A percentile compares a stretch with the other conserved stretches of the same genome.
Conservation (phyloP, 2,888 invertebrate genomes). For the Ochlodes sylvanus region DNA sequence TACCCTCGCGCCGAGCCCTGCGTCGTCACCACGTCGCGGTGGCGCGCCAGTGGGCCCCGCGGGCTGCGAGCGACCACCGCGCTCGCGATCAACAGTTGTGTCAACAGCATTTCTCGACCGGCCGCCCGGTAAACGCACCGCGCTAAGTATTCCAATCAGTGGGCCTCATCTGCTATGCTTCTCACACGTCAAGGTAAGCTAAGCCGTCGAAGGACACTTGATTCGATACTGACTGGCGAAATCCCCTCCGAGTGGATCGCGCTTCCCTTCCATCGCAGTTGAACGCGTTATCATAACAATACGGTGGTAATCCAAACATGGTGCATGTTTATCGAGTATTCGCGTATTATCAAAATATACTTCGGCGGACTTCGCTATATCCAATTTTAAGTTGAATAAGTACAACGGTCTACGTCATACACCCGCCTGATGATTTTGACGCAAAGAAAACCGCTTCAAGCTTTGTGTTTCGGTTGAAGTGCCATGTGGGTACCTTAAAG, state of each 20-base stretch:
- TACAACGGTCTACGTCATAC: too few species aligned
- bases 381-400: background rate
- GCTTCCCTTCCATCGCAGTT: conserved; percentile 14
- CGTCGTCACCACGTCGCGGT: conserved; percentile 63
- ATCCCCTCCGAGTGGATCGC: background rate
- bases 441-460: too few species aligned
- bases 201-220: background rate
- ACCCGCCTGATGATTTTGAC: too few species aligned
- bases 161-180: background rate
- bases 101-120: conserved; percentile 34
- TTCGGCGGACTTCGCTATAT: background rate
- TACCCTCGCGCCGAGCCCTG: conserved; percentile 73
- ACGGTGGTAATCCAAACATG: conserved; percentile 41
- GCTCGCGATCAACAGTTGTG: conserved; percentile 42
- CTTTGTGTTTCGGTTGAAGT: too few species aligned
- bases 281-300: conserved; percentile 45
- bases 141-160: background rate
- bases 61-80: conserved; percentile 40
- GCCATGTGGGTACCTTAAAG: too few species aligned
- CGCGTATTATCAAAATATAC: conserved; percentile 11
- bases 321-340: conserved; percentile 28
- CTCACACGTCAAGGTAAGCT: conserved; percentile 13
- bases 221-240: background rate
- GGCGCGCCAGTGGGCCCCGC: conserved; percentile 46
- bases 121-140: background rate